phyloP scores from a whole-genome alignment of 2,888 invertebrate genomes.

The Chrysotoxum bicinctum region DNA sequence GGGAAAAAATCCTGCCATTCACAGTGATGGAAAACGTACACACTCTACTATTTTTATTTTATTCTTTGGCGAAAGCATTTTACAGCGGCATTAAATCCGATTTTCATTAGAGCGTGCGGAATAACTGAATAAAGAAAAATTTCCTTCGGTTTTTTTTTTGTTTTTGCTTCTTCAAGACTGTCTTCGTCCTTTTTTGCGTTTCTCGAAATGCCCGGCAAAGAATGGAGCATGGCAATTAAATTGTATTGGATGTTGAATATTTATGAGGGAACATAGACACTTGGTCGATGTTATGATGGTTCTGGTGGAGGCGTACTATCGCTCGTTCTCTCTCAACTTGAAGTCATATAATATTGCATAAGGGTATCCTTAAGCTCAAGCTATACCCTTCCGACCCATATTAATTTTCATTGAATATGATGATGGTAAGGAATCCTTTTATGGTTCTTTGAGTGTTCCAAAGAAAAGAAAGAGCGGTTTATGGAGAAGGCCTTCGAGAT shows the following conservation, averaged over 20 bases:
- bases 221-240: constrained; percentile 63
- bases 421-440: constrained; percentile 55
- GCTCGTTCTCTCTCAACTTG: neutral
- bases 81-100: constrained; percentile 64
- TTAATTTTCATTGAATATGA: constrained; percentile 42
- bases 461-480: neutral
- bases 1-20: constrained; percentile 62
- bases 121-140: constrained; percentile 21
- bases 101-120: constrained; percentile 59
- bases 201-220: constrained; percentile 18
- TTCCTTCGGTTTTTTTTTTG: neutral
- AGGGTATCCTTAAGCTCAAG: constrained; percentile 36
- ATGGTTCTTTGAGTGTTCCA: constrained; percentile 36
- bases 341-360: constrained; percentile 59
- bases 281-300: constrained; percentile 52
- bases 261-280: constrained; percentile 65
- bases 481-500: neutral
- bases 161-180: neutral
- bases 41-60: constrained; percentile 27
- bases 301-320: neutral
- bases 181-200: neutral
- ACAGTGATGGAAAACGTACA: constrained; percentile 66
- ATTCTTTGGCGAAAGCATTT: constrained; percentile 37
- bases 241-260: constrained; percentile 69
- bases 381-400: constrained; percentile 36